Evolutionary conservation across 2,113 vertebrate species (phyloP).

Genomic region (Galbula dea): DNA sequence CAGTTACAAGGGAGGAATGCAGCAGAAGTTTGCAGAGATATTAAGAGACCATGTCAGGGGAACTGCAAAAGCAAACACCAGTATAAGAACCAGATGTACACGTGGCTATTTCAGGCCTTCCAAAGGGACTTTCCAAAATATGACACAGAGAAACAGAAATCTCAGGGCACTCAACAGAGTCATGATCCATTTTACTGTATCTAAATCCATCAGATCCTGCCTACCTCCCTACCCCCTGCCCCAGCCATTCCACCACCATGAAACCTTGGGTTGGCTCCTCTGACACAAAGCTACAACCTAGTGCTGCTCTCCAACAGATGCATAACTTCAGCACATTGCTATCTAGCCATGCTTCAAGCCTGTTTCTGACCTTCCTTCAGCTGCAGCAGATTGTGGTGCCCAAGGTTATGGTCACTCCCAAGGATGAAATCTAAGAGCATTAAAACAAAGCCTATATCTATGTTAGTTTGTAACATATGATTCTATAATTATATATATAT

Average conservation of each 20-base stretch:
- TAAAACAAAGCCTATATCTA: neutral
- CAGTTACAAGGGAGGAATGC: neutral
- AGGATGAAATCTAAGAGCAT: neutral
- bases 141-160: neutral
- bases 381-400: neutral
- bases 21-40: neutral
- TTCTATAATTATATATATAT: neutral
- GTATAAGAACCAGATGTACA: neutral
- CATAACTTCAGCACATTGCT: neutral
- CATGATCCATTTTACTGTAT: neutral
- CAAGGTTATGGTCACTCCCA: neutral
- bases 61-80: neutral
- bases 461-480: no score
- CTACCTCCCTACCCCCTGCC: neutral
- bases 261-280: neutral
- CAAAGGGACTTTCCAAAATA: conserved; percentile 25
- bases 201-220: neutral
- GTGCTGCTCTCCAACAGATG: neutral
- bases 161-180: neutral
- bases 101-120: neutral
- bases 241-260: neutral
- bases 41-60: neutral
- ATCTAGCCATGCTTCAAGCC: neutral
- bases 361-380: neutral
- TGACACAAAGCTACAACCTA: neutral